Conservation (phyloP, 2,888 invertebrate genomes). For the Embidobia sp. region DNA sequence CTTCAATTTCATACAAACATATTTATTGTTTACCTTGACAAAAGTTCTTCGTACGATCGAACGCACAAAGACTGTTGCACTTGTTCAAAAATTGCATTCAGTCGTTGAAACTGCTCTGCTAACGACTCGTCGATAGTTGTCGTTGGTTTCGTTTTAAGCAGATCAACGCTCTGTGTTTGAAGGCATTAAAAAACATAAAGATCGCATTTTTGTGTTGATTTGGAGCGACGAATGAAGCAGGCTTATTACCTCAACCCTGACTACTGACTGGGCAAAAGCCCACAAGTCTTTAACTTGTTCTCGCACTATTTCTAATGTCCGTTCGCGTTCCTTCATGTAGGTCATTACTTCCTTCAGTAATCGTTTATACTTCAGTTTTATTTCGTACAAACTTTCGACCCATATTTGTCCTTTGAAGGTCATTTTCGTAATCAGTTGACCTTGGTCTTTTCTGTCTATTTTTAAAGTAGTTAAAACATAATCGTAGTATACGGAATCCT, state of each 20-base stretch:
- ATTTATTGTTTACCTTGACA: constrained; percentile 77
- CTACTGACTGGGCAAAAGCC: constrained; percentile 80
- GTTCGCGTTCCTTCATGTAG: constrained; percentile 85
- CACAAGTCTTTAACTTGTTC: constrained; percentile 80
- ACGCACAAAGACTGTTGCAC: constrained; percentile 80
- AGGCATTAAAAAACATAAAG: no score
- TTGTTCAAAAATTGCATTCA: constrained; percentile 80
- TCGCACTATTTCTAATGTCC: constrained; percentile 83
- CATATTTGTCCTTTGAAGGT: constrained; percentile 87
- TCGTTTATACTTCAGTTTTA: constrained; percentile 84
- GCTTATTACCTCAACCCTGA: constrained; percentile 80
- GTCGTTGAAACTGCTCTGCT: constrained; percentile 75
- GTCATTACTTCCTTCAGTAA: constrained; percentile 84
- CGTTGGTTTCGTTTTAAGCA: background rate
- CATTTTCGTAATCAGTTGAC: constrained; percentile 85
- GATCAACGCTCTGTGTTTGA: no score
- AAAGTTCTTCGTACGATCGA: constrained; percentile 80
- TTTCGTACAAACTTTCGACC: constrained; percentile 86
- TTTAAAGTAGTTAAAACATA: constrained; percentile 84
- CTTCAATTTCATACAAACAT: no score
- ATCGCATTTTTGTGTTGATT: constrained; percentile 63
- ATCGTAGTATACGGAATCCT: constrained; percentile 87
- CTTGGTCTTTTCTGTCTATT: constrained; percentile 84
- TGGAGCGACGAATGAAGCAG: constrained; percentile 14
- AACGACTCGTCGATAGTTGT: constrained; percentile 72